Base-by-base conservation (phyloP, 1,140 invertebrate species). In the Drosophila persimilis region DNA sequence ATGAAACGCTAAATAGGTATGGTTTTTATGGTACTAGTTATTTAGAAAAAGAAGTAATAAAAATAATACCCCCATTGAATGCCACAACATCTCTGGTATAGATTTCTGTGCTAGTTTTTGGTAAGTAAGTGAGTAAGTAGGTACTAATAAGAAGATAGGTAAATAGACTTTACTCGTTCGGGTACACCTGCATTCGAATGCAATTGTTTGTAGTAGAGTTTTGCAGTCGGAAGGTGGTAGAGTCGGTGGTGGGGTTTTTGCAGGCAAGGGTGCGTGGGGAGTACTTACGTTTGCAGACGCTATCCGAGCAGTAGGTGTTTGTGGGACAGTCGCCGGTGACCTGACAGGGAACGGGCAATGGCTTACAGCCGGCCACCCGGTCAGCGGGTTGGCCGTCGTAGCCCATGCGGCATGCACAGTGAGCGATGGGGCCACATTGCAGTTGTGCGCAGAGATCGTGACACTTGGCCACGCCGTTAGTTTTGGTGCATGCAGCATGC, bases 221-320 rank as follows among this genome's bases (percentile, higher is more conserved):
- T 60, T 62, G 52, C 77, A 72, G 78, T 88, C 73, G 64, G 63
- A 59, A 50, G 35, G 35, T 13, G 35, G 35, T 56, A 53, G 46
- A 41, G 53, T 47, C 58, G 6, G 66, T 66, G 66, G 48, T 61
- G 57, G 52, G 35, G 41, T 48, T 90, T 86, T 39, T 13, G 35
- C 35, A 39, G 35, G 35, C 35, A 39, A 5, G 13, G 35, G 35
- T 39, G 35, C 35, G 35, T 39, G 35, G 35, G 35, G 35, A 89
- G 80, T 91, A 91, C 94, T 93, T 93, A 96, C 95, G 95, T 94
- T 95, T 94, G 89, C 97, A 98, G 55, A 95, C 92, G 73, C 94
- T 94, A 83, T 95, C 95, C 85, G 97, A 95, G 88, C 97, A 98
- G 81, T 97, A 96, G 22, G 95, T 95, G 81, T 96, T 95, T 53